A percentile compares a stretch with the other conserved stretches of the same genome.
Evolutionary conservation across 1,140 invertebrate species (phyloP).

Genomic region (Phenacoccus solenopsis): DNA sequence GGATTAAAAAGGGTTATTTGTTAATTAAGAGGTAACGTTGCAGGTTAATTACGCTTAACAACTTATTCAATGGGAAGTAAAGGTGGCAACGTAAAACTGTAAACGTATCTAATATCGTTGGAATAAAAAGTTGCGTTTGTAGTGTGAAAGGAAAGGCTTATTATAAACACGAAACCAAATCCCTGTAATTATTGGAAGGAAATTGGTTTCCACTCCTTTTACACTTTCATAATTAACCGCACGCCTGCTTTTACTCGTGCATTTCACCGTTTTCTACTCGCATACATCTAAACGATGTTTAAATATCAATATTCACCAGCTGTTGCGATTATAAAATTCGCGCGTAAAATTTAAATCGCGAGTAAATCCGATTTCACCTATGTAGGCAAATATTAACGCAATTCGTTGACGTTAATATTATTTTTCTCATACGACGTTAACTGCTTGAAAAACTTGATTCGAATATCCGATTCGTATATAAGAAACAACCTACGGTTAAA

Average conservation of each 20-base stretch:
- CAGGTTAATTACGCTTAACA: conserved; percentile 10
- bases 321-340: no score
- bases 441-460: no score
- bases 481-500: no score
- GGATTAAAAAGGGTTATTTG: conserved; percentile 15
- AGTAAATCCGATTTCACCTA: no score
- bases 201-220: conserved; percentile 15
- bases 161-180: conserved; percentile 11
- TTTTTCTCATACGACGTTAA: no score
- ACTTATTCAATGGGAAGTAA: background rate
- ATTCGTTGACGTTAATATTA: no score
- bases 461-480: no score
- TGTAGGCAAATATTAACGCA: no score
- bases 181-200: conserved; percentile 12
- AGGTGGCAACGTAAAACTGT: background rate
- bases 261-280: background rate
- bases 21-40: conserved; percentile 15
- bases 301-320: no score
- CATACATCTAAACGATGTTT: background rate
- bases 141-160: conserved; percentile 7
- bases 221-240: conserved; percentile 13
- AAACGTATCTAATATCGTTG: background rate
- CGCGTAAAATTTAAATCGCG: no score
- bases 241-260: background rate
- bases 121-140: conserved; percentile 8